Conservation (phyloP, 2,113 vertebrate genomes). For the Mixornis gularis region DNA sequence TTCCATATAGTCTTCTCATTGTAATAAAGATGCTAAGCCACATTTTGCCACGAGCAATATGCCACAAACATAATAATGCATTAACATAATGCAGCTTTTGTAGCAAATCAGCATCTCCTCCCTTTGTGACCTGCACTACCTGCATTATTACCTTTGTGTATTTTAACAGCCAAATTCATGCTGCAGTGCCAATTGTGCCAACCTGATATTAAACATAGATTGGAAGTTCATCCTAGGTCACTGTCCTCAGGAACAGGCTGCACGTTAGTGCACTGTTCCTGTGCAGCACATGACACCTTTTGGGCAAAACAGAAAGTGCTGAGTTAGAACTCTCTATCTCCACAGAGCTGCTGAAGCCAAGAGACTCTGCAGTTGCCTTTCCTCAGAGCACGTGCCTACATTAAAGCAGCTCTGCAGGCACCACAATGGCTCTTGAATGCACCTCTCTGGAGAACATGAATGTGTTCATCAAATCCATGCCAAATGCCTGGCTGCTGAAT, state of each 20-base stretch:
- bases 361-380: neutral
- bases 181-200: neutral
- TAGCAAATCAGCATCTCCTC: neutral
- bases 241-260: neutral
- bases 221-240: neutral
- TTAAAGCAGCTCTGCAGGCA: neutral
- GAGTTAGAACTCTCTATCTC: neutral
- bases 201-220: neutral
- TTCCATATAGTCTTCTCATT: neutral
- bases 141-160: neutral
- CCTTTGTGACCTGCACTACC: neutral
- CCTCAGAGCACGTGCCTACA: rapidly evolving
- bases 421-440: neutral
- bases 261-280: rapidly evolving
- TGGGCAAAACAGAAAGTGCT: rapidly evolving
- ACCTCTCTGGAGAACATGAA: neutral
- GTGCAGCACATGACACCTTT: neutral
- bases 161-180: neutral
- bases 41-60: neutral
- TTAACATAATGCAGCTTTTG: neutral
- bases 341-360: neutral
- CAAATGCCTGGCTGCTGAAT: neutral
- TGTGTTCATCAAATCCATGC: rapidly evolving
- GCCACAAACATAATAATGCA: neutral
- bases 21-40: neutral